Conservation (phyloP, 2,888 invertebrate species). For the Scaptomyza parva region DNA sequence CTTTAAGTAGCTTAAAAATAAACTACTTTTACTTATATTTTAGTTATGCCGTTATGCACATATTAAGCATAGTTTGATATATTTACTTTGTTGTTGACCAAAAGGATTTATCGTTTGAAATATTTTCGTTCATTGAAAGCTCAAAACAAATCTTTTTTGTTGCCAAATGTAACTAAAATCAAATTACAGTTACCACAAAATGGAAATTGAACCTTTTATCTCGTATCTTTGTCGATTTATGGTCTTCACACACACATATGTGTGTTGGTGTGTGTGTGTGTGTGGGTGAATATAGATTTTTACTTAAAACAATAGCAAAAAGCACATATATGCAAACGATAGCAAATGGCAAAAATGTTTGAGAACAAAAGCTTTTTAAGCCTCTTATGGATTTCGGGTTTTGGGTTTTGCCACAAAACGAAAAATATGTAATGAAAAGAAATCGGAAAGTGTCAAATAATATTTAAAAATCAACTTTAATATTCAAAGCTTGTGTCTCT, state of each 20-base stretch:
- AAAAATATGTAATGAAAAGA: neutral
- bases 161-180: slow-evolving; percentile 1
- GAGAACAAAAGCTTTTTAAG: neutral
- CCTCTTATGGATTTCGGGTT: neutral
- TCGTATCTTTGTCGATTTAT: neutral
- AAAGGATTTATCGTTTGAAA: neutral
- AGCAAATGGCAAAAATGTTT: neutral
- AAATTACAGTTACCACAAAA: neutral
- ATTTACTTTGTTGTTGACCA: neutral
- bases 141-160: neutral
- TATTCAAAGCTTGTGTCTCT: neutral
- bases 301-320: neutral
- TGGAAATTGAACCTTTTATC: neutral
- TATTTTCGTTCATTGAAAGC: neutral
- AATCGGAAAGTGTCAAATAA: slow-evolving; percentile 12
- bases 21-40: neutral
- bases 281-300: slow-evolving; percentile 1
- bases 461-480: neutral
- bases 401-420: neutral
- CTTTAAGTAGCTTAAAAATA: neutral
- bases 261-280: neutral
- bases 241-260: neutral
- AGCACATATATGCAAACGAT: neutral
- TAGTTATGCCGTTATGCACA: no score
- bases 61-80: no score